These are phyloP conservation scores for Brachypterus glaber DNA, from an alignment of 2,888 invertebrate genomes.

Conservation along the genomic window DNA sequence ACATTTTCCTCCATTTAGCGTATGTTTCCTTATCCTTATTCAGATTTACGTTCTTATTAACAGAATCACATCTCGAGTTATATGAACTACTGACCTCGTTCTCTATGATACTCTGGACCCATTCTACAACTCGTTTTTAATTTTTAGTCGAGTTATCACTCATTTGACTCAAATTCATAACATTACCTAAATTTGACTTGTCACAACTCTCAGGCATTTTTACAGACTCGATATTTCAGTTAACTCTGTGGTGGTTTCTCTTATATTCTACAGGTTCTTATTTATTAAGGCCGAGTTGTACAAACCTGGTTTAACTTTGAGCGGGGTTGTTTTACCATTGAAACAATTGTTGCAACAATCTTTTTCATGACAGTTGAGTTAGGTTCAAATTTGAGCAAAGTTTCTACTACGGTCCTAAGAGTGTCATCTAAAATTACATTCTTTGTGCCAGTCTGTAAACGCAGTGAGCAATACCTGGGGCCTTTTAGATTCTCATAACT, in stretches of 20 bases:
- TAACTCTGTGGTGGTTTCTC: constrained; percentile 13
- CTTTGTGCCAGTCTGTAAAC: constrained; percentile 67
- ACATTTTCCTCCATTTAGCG: constrained; percentile 68
- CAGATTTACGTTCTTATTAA: constrained; percentile 5
- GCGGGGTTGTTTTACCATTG: too few species aligned
- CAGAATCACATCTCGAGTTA: constrained; percentile 31
- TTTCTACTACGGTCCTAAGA: too few species aligned
- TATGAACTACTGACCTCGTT: constrained; percentile 43
- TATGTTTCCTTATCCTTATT: constrained; percentile 41
- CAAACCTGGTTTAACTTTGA: too few species aligned
- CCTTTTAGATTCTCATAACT: constrained; percentile 39
- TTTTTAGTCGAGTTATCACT: constrained; percentile 29
- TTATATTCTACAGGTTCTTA: constrained; percentile 66
- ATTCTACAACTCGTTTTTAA: constrained; percentile 54
- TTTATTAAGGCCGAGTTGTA: too few species aligned
- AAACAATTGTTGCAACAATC: too few species aligned
- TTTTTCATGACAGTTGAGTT: too few species aligned
- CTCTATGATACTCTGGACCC: constrained; percentile 59
- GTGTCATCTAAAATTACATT: constrained; percentile 73
- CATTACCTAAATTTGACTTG: constrained; percentile 12
- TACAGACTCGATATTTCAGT: neutral
- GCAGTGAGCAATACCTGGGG: constrained; percentile 66
- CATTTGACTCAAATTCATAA: constrained; percentile 19
- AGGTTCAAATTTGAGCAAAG: too few species aligned
- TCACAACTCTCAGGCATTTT: constrained; percentile 35